Base-by-base conservation (phyloP, 2,888 invertebrate genomes). In the Pachliopta kotzebuea region DNA sequence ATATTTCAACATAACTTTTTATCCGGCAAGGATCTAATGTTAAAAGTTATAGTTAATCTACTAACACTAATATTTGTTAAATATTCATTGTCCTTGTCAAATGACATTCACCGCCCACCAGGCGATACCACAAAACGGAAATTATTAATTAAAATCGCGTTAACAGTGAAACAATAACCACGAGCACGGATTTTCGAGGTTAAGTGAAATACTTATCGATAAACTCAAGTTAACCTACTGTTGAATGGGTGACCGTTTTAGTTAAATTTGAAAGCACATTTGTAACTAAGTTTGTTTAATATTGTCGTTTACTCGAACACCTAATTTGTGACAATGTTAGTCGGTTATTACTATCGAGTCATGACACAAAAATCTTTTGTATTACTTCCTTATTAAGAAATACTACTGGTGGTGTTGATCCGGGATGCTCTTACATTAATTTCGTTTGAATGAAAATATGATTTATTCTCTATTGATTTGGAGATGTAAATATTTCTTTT, bases 241-340 rank as follows among this genome's bases (percentile, higher is more conserved):
- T 58, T 63, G 53, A 63, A 63, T 58, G 45, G 62, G 26, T 58
- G 26, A 58, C 57, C 42, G 29, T 42, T 45, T 45, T 54, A 18
- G 45, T 24, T 54, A 24, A 21, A 37, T 54, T 58, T 26, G 26
- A 54, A 24, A 60, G 42, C 54, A 45, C 55, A 24, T 29, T 63
- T 53, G 29, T 29, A 20, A 50, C 52, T 26, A 2, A 7, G 18
- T 58, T 45, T 23, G 53, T 58, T 63, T 58, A 63, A 45, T 24
- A 50, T 58, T 57, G 50, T 50, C 52, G 14, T 52, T 59, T 23
- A 24, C 3, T 60, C 26, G 42, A 53, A 11, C 18, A 54, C 45
- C 45, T 55, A 61, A 61, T 61, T 61, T 55, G 61, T 55, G 20
- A 49, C 21, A 31, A 29, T 37, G 24, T 45, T 53, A 37, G 21